Evolutionary conservation across 2,888 invertebrate species (phyloP).

Genomic region (Siphlonurus alternatus): DNA sequence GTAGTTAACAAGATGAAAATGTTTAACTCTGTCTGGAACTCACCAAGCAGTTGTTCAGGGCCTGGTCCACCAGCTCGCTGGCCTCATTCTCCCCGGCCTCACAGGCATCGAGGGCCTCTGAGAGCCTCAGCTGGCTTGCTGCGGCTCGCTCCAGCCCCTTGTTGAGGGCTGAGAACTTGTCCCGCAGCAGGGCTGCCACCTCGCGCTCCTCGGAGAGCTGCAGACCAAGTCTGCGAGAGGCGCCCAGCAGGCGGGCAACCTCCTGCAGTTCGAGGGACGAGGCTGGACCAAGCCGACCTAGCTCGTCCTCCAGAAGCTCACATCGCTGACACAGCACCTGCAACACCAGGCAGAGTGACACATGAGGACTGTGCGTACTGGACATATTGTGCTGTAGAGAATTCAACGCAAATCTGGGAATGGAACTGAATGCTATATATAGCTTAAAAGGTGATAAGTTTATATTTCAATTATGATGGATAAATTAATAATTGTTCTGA

Average conservation of each 20-base stretch:
- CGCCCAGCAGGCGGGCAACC: conserved; percentile 48
- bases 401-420: no score
- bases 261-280: conserved; percentile 61
- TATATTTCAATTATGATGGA: no score
- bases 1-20: no score
- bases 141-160: conserved; percentile 47
- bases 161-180: conserved; percentile 53
- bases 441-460: no score
- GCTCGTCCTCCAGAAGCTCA: conserved; percentile 62
- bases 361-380: no score
- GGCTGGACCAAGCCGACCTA: conserved; percentile 54
- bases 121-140: conserved; percentile 45
- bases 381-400: not conserved
- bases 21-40: no score
- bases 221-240: conserved; percentile 52
- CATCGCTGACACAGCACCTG: conserved; percentile 50
- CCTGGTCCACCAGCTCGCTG: conserved; percentile 60
- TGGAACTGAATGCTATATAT: no score
- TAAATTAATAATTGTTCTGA: no score
- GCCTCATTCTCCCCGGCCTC: conserved; percentile 53
- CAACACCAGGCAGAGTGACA: not conserved
- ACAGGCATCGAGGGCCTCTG: conserved; percentile 44
- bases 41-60: conserved; percentile 51
- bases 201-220: conserved; percentile 63
- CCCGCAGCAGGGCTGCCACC: conserved; percentile 52